Base-by-base conservation (phyloP, 2,888 invertebrate species). In the Fragum fragum region DNA sequence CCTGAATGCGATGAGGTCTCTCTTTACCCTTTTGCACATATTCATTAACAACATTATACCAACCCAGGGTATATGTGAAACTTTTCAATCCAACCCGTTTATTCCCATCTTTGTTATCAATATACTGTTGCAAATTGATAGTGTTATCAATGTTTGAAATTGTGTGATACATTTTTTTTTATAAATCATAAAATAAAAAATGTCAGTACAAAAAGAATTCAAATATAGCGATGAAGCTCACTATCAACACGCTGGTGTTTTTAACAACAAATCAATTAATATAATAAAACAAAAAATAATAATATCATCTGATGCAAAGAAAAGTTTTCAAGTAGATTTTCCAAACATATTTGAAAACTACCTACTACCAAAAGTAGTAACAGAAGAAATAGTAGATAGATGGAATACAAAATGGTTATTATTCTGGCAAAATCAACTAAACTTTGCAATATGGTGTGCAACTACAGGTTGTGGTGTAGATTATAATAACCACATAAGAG, bases 401-500 rank as follows among this genome's bases (percentile, higher is more conserved):
- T 76, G 69, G 75, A 63, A 63, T 11, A 55, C 74, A 29, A 53
- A 75, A 26, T 66, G 73, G 42, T 39, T 80, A 29, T 52, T 23
- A 32, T 84, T 80, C 47, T 80, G 75, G 72, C 81, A 74, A 59
- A 77, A 81, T 71, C 77, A 81, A 36, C 61, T 81, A n/a, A 70
- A 77, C 42, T 78, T 78, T 59, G 71, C 81, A 28, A 47, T 81
- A 18, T 76, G 70, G 57, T 73, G 61, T 39, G 77, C 71, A 9
- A 81, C 71, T 9, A 74, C 80, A 80, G 55, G 76, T 76, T 73
- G 73, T 53, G 74, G 76, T 29, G 59, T 77, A 16, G 23, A 36
- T 32, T 57, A 53, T 16, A 36, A 76, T 11, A 29, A 76, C 21
- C 76, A 76, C 32, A 16, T 76, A 36, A 28, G 79, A 66, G 61